Percentiles rank a stretch among this genome's conserved stretches.
These are phyloP conservation scores for Monochamus alternatus DNA, from an alignment of 2,888 invertebrate genomes.

Conservation along the genomic window DNA sequence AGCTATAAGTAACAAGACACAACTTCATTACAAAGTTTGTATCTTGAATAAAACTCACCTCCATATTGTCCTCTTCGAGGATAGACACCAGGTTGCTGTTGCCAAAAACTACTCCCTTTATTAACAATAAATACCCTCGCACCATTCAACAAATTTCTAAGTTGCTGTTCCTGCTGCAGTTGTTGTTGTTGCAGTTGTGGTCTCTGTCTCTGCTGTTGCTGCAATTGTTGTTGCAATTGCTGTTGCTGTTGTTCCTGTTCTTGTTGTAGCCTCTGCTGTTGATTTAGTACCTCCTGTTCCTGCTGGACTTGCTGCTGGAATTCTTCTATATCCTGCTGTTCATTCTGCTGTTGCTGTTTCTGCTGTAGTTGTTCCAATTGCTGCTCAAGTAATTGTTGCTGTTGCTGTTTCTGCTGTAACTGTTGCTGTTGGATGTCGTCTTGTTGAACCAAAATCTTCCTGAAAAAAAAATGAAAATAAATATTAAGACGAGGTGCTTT, in stretches of 20 bases:
- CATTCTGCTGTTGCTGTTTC: constrained; percentile 6
- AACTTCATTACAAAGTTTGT: not conserved
- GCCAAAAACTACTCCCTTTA: not conserved
- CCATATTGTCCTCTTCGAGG: not conserved
- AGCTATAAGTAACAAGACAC: not conserved
- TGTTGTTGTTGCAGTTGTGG: not conserved
- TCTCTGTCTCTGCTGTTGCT: not conserved
- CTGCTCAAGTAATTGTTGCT: not conserved
- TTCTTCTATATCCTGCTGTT: not conserved
- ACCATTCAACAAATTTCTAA: not conserved
- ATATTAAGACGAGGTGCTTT: no score
- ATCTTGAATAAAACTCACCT: not conserved
- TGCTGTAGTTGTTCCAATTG: constrained; percentile 3
- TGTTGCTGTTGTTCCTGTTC: not conserved
- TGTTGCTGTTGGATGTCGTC: not conserved
- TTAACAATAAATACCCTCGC: not conserved
- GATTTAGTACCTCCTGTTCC: not conserved
- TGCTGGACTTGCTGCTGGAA: not conserved
- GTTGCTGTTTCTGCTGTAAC: constrained; percentile 6
- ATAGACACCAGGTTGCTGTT: constrained; percentile 12
- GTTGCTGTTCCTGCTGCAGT: not conserved
- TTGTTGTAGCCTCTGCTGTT: not conserved
- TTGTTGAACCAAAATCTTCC: not conserved
- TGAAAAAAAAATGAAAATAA: not conserved
- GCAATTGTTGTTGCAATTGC: not conserved